Conservation (phyloP, 2,113 vertebrate species). For the Ploceus nigricollis region DNA sequence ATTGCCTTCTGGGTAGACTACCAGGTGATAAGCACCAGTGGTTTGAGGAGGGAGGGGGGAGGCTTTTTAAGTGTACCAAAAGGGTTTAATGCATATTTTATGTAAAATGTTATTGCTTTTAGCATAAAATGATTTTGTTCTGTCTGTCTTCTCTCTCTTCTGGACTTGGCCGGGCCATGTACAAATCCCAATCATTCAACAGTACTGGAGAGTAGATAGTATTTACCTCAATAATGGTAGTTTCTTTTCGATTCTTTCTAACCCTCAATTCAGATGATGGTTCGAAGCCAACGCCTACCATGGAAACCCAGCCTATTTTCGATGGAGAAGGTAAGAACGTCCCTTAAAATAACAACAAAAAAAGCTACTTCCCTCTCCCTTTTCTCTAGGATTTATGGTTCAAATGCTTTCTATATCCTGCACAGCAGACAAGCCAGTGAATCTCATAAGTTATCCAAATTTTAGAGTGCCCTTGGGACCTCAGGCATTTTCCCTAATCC, state of each 20-base stretch:
- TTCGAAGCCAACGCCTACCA: slow-evolving; percentile 92
- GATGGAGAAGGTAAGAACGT: slow-evolving; percentile 89
- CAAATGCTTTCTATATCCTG: background rate
- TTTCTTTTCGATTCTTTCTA: slow-evolving; percentile 99
- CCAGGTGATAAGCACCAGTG: background rate
- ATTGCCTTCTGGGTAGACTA: background rate
- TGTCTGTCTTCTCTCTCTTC: slow-evolving; percentile 43
- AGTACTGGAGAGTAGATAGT: slow-evolving; percentile 99
- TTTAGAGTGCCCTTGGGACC: slow-evolving; percentile 27
- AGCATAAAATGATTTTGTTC: background rate
- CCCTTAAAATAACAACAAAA: background rate
- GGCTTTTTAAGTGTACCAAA: background rate
- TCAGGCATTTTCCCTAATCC: slow-evolving; percentile 35
- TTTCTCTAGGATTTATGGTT: background rate
- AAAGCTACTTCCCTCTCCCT: background rate
- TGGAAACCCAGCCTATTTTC: slow-evolving; percentile 87
- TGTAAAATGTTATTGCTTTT: background rate
- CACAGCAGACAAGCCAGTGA: slow-evolving; percentile 1
- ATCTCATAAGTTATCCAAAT: slow-evolving; percentile 23
- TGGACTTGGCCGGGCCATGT: slow-evolving; percentile 89
- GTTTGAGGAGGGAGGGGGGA: background rate
- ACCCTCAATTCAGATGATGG: slow-evolving; percentile 99
- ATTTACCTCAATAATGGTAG: slow-evolving; percentile 99
- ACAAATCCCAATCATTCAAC: slow-evolving; percentile 99
- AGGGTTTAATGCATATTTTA: background rate